Conservation (phyloP, 2,888 invertebrate species). For the Trisateles emortualis region DNA sequence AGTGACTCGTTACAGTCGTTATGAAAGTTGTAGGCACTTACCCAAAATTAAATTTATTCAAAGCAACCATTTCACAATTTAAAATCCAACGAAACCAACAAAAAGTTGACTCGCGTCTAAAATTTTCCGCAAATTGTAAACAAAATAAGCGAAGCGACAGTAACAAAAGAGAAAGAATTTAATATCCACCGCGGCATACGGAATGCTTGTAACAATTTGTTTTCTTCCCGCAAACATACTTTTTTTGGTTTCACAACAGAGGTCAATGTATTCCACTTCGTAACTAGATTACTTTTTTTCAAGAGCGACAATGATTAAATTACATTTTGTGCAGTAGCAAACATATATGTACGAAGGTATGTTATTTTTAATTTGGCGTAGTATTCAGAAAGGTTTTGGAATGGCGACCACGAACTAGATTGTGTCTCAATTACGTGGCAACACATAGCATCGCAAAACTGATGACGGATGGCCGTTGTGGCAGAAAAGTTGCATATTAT, state of each 20-base stretch:
- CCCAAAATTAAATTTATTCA: constrained; percentile 58
- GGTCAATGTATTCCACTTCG: constrained; percentile 40
- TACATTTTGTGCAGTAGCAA: neutral
- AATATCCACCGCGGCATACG: constrained; percentile 77
- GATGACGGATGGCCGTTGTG: no score
- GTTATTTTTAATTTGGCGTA: no score
- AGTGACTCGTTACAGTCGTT: constrained; percentile 41
- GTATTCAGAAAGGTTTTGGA: no score
- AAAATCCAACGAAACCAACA: constrained; percentile 61
- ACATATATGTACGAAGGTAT: neutral
- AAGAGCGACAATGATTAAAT: constrained; percentile 2
- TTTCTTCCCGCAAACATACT: constrained; percentile 72
- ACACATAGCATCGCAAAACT: no score
- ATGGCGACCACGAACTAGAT: no score
- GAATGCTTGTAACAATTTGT: constrained; percentile 77
- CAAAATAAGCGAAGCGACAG: constrained; percentile 71
- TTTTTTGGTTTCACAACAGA: constrained; percentile 65
- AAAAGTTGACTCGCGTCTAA: constrained; percentile 66
- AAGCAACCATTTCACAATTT: constrained; percentile 66
- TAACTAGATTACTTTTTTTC: constrained; percentile 10
- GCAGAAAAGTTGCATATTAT: no score
- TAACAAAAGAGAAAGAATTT: constrained; percentile 80
- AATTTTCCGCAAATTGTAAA: constrained; percentile 71
- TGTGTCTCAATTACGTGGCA: no score
- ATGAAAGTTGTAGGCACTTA: constrained; percentile 45